Evolutionary conservation across 2,113 vertebrate species (phyloP).

Genomic region (Columba janthina): DNA sequence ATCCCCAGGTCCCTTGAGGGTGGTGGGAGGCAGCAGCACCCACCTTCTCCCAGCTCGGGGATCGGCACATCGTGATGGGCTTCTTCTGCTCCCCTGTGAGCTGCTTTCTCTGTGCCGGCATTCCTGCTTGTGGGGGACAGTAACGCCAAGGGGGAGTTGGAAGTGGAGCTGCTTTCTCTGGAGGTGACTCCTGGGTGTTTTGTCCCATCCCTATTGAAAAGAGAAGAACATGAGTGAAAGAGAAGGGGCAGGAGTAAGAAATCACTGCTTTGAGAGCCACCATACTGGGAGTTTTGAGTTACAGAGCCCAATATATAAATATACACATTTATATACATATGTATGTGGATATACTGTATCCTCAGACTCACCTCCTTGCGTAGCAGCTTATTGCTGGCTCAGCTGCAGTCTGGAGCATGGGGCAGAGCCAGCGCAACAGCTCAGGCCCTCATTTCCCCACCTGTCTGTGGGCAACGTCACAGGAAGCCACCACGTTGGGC

Average conservation of each 20-base stretch:
- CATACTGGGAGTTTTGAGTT: not conserved
- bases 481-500: not conserved
- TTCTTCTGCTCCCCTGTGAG: conserved; percentile 16
- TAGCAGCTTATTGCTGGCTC: not conserved
- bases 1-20: not conserved
- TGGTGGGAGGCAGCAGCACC: not conserved
- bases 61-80: not conserved
- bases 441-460: conserved; percentile 17
- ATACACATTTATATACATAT: not conserved
- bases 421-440: not conserved
- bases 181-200: not conserved
- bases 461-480: fast-evolving
- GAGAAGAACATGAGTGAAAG: not conserved
- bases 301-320: not conserved
- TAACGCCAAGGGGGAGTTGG: conserved; percentile 44
- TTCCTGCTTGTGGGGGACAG: conserved; percentile 38
- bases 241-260: not conserved
- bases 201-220: conserved; percentile 48
- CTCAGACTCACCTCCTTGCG: not conserved
- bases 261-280: not conserved
- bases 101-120: not conserved
- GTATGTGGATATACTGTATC: not conserved
- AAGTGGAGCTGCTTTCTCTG: conserved; percentile 43
- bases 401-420: not conserved
- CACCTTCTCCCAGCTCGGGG: not conserved